phyloP scores from a whole-genome alignment of 2,888 invertebrate genomes.

The Frankliniella fusca region DNA sequence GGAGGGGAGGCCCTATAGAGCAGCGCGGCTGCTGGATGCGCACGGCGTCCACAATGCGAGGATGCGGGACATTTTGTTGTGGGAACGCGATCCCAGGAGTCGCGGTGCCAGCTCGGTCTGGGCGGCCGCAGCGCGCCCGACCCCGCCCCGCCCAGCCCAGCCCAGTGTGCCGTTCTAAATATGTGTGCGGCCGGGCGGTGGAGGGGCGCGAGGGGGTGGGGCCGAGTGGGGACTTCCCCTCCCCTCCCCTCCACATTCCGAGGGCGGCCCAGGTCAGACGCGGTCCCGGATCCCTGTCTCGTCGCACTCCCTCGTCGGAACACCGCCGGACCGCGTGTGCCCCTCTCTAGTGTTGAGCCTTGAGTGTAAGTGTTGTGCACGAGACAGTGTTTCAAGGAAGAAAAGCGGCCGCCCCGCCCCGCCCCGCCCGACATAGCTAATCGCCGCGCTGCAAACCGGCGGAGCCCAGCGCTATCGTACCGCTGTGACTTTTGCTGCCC shows the following conservation, averaged over 20 bases:
- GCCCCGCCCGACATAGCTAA: no score
- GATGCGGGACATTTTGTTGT: constrained; percentile 1
- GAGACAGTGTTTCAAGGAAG: neutral
- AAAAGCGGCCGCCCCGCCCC: no score
- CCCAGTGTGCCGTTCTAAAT: constrained; percentile 9
- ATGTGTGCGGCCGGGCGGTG: neutral
- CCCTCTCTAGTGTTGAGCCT: constrained; percentile 2
- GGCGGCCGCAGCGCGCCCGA: neutral
- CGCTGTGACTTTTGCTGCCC: neutral
- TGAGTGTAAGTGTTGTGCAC: constrained; percentile 10
- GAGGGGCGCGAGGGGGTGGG: neutral
- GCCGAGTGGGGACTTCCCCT: neutral
- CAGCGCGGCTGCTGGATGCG: neutral
- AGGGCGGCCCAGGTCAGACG: neutral
- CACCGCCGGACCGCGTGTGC: constrained; percentile 20
- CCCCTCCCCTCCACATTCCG: constrained; percentile 22
- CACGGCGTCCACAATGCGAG: neutral
- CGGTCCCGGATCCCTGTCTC: constrained; percentile 7
- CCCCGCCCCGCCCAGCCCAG: neutral
- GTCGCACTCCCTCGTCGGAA: constrained; percentile 20
- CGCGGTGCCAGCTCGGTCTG: neutral
- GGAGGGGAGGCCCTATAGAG: neutral
- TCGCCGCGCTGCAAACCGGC: neutral
- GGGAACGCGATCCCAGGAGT: constrained; percentile 5
- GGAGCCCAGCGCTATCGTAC: no score